Evolutionary conservation across 1,140 invertebrate species (phyloP), one percentile per base, ranked within the genome.

Genomic region (Hypothenemus hampei): DNA sequence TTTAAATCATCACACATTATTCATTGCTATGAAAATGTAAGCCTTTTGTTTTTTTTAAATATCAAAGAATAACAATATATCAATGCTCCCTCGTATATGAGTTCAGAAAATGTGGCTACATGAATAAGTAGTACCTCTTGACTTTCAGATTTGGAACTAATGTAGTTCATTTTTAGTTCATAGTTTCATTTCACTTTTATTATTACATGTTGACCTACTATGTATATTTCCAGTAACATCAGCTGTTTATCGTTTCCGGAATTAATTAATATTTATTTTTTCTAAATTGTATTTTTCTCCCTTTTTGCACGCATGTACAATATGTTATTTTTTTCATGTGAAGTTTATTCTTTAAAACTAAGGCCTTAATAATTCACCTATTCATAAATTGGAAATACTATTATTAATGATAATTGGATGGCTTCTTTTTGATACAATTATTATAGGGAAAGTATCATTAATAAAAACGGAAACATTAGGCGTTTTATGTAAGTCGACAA

Each of bases 181-280:
- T n/a, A n/a, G n/a, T n/a, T n/a, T n/a, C n/a, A n/a, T n/a, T n/a
- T 40, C 39, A 40, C 39, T 40, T 40, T 40, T 40, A 40, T 15
- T 40, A 40, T 40, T 40, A 40, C 39, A 20, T 13, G 7, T 7
- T 10, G 18, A 40, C 39, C 39, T 40, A 40, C 39, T 40, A 40
- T 40, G 35, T 37, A 8, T 37, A 37, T 16, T n/a, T 37, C 16
- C 10, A 15, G n/a, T n/a, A n/a, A n/a, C n/a, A n/a, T n/a, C n/a
- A n/a, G n/a, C n/a, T n/a, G n/a, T n/a, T n/a, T n/a, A n/a, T n/a
- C n/a, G n/a, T n/a, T n/a, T n/a, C n/a, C n/a, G n/a, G n/a, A n/a
- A n/a, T n/a, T n/a, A n/a, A n/a, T n/a, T n/a, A n/a, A n/a, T n/a
- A n/a, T n/a, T n/a, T n/a, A n/a, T n/a, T n/a, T n/a, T n/a, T n/a